phyloP scores from a whole-genome alignment of 1,140 invertebrate species.

The Platorchestia sp. region DNA sequence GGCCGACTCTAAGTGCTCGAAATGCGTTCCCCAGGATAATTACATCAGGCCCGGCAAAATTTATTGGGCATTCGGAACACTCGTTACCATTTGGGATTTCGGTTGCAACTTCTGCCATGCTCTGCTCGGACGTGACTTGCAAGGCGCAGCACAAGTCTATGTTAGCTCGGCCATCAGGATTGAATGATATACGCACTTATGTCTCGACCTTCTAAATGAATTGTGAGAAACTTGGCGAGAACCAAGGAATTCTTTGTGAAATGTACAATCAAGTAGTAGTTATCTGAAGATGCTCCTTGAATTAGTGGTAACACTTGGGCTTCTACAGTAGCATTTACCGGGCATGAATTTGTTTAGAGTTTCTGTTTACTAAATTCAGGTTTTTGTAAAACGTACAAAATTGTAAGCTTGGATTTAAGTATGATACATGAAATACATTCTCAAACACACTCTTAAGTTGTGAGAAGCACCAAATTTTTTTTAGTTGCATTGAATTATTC shows the following conservation, averaged over 20 bases:
- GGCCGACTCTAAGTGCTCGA: conserved; percentile 48
- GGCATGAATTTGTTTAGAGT: background rate
- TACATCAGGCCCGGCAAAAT: conserved; percentile 46
- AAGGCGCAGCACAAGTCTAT: background rate
- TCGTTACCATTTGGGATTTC: conserved; percentile 54
- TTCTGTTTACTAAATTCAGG: background rate
- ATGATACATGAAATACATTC: no score
- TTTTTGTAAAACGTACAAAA: background rate
- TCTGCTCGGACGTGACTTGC: conserved; percentile 4
- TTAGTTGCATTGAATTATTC: no score
- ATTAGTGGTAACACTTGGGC: background rate
- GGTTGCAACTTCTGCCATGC: conserved; percentile 45
- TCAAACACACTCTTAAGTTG: no score
- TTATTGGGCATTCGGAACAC: conserved; percentile 53
- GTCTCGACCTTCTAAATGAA: background rate
- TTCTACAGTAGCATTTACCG: no score
- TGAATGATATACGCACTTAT: background rate
- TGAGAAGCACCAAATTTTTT: no score
- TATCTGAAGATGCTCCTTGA: background rate
- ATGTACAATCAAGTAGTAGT: background rate
- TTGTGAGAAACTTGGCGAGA: background rate
- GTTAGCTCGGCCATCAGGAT: background rate
- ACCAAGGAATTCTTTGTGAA: background rate
- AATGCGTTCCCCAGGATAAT: conserved; percentile 52
- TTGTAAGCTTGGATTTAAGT: no score